These are phyloP conservation scores for Exephanes ischioxanthus DNA, from an alignment of 2,888 invertebrate species.

Conservation along the genomic window DNA sequence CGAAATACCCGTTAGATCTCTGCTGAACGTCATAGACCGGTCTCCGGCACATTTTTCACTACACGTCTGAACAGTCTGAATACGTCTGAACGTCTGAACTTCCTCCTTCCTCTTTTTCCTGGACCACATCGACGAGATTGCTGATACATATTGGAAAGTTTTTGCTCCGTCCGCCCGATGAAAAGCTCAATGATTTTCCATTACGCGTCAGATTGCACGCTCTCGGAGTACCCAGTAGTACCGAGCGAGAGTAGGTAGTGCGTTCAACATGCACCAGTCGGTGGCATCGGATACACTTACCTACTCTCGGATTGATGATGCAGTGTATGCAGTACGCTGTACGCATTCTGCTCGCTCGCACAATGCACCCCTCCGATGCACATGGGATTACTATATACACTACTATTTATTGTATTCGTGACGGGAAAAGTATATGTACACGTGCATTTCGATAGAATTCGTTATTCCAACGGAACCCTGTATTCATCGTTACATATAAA, in stretches of 20 bases:
- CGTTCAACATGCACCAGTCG: conserved; percentile 2
- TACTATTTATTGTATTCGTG: neutral
- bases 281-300: conserved; percentile 44
- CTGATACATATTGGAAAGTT: conserved; percentile 47
- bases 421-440: neutral
- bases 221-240: neutral
- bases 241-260: neutral
- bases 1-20: neutral
- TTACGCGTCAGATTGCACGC: neutral
- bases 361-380: conserved; percentile 23
- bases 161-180: conserved; percentile 15
- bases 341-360: conserved; percentile 25
- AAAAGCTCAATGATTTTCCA: conserved; percentile 45
- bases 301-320: conserved; percentile 5
- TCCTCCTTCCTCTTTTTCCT: neutral
- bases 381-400: conserved; percentile 8
- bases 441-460: neutral
- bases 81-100: neutral
- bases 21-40: neutral
- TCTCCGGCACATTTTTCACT: neutral
- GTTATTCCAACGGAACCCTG: neutral
- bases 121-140: conserved; percentile 17
- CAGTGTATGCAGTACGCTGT: conserved; percentile 2
- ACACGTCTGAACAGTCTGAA: neutral
- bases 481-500: neutral